Base-by-base conservation (phyloP, 2,113 vertebrate genomes). In the Nothoprocta perdicaria region DNA sequence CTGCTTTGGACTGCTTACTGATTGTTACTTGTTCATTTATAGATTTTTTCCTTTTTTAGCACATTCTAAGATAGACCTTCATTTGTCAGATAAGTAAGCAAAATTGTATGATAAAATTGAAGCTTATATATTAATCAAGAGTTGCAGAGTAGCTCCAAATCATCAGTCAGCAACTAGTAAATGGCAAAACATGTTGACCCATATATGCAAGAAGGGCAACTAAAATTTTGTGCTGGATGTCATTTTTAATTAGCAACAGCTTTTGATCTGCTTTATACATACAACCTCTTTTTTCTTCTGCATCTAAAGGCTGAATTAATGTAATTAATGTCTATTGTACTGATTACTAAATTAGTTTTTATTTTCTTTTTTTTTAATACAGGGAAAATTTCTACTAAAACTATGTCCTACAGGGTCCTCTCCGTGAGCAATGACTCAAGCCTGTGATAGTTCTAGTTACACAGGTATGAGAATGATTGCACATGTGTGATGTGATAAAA, bases 91-190 rank as follows among this genome's bases (percentile, higher is more conserved):
- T 45, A 80, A 57, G 5, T 2, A 61, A 73, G 43, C 58, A 73
- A 86, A 74, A 9, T 5, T 10, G 1, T 22, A 26, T 72, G n/a
- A 69, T 11, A 50, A 9, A 35, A 65, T 48, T 29, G 73, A 45
- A 91, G 14, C 5, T 52, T 21, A 68, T 67, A 4, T 43, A 68
- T 75, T 84, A 82, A 74, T 11, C 6, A 66, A 58, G 14, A 76
- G 8, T n/a, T 66, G 13, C 16, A 93, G n/a, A 92, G 82, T 60
- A 75, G 33, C 31, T 89, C 75, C 55, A 67, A 31, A 83, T 71
- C 75, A 92, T 89, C 93, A 83, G 33, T 95, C 89, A 91, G 45
- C 93, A 92, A 23, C 10, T 33, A 83, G 33, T 7, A 91, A 91
- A 60, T 67, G 61, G 17, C 77, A 33, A 89, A 91, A 80, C 9